Evolutionary conservation across 2,113 vertebrate genomes (phyloP).

Genomic region (Hassar affinis): DNA sequence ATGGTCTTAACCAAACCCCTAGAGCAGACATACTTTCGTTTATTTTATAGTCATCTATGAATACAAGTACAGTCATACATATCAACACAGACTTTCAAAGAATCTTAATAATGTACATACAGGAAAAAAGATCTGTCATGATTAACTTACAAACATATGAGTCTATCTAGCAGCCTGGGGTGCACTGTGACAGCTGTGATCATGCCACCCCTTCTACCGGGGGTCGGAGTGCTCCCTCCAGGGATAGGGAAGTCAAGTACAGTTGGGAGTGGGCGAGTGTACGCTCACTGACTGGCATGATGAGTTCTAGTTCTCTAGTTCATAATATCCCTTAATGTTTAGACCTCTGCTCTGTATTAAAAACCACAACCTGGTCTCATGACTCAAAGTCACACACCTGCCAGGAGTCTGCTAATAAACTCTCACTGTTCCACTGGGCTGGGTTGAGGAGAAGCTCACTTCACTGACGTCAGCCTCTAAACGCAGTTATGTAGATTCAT

Average conservation of each 20-base stretch:
- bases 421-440: neutral
- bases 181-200: slow-evolving; percentile 26
- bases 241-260: slow-evolving; percentile 31
- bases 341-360: slow-evolving; percentile 23
- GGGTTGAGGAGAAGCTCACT: neutral
- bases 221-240: slow-evolving; percentile 11
- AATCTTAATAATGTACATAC: no score
- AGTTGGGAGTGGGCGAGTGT: slow-evolving; percentile 28
- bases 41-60: neutral
- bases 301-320: slow-evolving; percentile 25
- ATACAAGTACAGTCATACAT: neutral
- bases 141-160: slow-evolving; percentile 7
- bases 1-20: no score
- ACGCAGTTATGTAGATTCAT: neutral
- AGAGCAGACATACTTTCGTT: neutral
- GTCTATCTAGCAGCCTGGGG: slow-evolving; percentile 18
- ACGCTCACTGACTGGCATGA: neutral
- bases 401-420: slow-evolving; percentile 16
- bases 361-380: slow-evolving; percentile 15
- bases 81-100: neutral
- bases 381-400: slow-evolving; percentile 5
- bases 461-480: neutral
- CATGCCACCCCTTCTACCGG: slow-evolving; percentile 28
- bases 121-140: neutral
- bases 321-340: slow-evolving; percentile 12